phyloP scores from a whole-genome alignment of 2,888 invertebrate species.

The Tetrapedia diversipes region DNA sequence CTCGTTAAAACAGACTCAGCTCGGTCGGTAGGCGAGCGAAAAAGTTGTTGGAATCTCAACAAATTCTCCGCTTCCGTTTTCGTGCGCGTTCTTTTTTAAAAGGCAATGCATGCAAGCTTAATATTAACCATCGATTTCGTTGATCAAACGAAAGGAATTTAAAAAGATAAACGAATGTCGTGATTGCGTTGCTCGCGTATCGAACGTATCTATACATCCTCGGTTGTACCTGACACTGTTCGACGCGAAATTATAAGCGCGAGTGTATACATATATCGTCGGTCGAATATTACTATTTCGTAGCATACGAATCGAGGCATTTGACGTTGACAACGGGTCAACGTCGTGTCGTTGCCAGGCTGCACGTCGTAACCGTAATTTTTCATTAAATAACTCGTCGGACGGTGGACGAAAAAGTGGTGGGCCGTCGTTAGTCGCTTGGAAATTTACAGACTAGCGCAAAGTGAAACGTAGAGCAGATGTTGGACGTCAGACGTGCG shows the following conservation, averaged over 20 bases:
- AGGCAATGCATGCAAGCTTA: no score
- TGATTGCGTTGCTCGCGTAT: neutral
- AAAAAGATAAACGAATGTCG: neutral
- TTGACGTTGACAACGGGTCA: conserved; percentile 45
- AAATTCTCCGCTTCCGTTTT: neutral
- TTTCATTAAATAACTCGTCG: conserved; percentile 51
- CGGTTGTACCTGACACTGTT: no score
- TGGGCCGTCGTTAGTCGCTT: neutral
- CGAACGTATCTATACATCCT: neutral
- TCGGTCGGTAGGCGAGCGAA: neutral
- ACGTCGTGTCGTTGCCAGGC: neutral
- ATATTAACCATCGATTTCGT: conserved; percentile 11
- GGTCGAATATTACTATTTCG: conserved; percentile 8
- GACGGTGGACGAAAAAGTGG: conserved; percentile 4
- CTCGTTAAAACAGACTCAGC: neutral
- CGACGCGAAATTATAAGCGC: conserved; percentile 48
- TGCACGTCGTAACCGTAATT: conserved; percentile 35
- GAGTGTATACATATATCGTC: conserved; percentile 25
- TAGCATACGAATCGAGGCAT: conserved; percentile 1
- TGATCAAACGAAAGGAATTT: neutral
- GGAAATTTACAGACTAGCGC: conserved; percentile 51
- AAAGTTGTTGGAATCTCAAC: neutral
- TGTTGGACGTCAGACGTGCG: neutral
- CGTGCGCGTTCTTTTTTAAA: no score
- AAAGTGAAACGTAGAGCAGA: neutral